Base-by-base conservation (phyloP, 2,888 invertebrate species). In the Trisateles emortualis region DNA sequence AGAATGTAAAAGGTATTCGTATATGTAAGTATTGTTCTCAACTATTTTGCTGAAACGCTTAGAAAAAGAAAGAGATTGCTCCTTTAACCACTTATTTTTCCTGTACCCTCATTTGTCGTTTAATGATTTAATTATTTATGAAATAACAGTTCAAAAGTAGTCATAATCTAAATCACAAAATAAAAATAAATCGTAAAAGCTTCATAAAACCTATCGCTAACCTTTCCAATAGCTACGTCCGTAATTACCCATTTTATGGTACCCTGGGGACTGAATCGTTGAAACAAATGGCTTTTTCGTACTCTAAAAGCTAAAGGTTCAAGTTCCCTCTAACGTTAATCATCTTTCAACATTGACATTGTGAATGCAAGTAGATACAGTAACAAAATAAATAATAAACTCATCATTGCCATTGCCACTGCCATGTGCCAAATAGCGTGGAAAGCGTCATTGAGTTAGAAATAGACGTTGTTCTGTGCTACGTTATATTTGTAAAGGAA, bases 361-460 rank as follows among this genome's bases (percentile, higher is more conserved):
- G 53, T 42, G 38, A 43, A 40, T 33, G 19, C 17, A 19, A 10
- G 10, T n/a, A n/a, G n/a, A n/a, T 14, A 13, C 3, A 32, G 39
- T 11, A 40, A 39, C 41, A 30, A 32, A n/a, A 44, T 29, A 16
- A 48, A 17, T 35, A 39, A 55, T 47, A 51, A 41, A 48, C 48
- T 61, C 36, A 44, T 60, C 50, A 46, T 40, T 55, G 52, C 38
- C 68, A 64, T 24, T 49, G 63, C 41, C 55, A 53, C 33, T 53
- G 54, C 43, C 56, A 60, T 36, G 52, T 50, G 69, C 69, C 68
- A 66, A 65, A 59, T 65, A 36, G 26, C 62, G 14, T n/a, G 32
- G 22, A 48, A 36, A 44, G 26, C 35, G 43, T 48, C 44, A 43
- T 14, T 9, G 35, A 35, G 33, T 19, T 24, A 1, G 35, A 53